A percentile compares a stretch with the other conserved stretches of the same genome.
phyloP scores from a whole-genome alignment of 2,797 vertebrate species.

The Bovichtus variegatus region DNA sequence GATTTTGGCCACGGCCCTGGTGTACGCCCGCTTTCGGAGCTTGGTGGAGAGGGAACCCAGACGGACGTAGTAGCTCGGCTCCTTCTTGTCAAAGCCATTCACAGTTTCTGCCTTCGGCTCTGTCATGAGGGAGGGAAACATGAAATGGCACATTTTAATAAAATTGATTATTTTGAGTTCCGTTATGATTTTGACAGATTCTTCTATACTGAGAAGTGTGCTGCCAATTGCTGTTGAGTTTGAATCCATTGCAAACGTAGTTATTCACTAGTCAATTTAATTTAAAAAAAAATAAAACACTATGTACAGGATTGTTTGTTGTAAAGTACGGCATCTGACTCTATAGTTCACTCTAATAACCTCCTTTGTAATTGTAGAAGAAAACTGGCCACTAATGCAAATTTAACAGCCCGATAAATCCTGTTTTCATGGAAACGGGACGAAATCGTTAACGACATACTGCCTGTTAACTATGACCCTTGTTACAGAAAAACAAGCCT shows the following conservation, averaged over 20 bases:
- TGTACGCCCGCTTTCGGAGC: constrained; percentile 89
- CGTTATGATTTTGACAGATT: too few relatives aligned
- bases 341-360: constrained; percentile 24
- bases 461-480: constrained; percentile 13
- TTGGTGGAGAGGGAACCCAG: constrained; percentile 93
- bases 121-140: constrained; percentile 59
- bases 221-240: not conserved
- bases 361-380: constrained; percentile 21
- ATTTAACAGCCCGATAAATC: not conserved
- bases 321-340: not conserved
- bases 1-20: constrained; percentile 87
- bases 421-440: constrained; percentile 32
- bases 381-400: constrained; percentile 10
- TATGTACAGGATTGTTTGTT: constrained; percentile 1
- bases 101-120: constrained; percentile 86
- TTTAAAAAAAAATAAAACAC: too few relatives aligned
- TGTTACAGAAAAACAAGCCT: constrained; percentile 13
- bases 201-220: not conserved
- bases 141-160: not conserved
- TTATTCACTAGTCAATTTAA: not conserved
- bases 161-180: not conserved
- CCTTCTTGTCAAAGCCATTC: constrained; percentile 85
- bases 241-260: not conserved
- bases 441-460: constrained; percentile 12
- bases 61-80: constrained; percentile 89